Evolutionary conservation across 2,888 invertebrate species (phyloP).

Genomic region (Onthophagus sagittarius): DNA sequence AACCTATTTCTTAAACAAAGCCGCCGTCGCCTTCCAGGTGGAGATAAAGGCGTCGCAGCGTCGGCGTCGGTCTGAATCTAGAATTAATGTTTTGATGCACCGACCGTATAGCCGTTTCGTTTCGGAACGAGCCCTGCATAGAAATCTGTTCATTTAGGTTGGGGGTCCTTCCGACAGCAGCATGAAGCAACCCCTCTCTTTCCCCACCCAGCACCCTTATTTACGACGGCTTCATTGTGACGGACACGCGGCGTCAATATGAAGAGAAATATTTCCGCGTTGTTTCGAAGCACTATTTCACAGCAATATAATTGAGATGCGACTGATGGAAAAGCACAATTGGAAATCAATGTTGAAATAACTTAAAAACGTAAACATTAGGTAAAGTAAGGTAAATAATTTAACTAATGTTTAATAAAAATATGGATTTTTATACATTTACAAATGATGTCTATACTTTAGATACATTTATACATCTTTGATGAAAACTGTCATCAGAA

Average conservation of each 20-base stretch:
- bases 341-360: conserved; percentile 6
- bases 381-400: too few species aligned
- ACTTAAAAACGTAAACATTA: neutral
- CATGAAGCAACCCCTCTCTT: neutral
- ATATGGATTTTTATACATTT: too few species aligned
- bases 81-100: conserved; percentile 24
- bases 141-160: conserved; percentile 30
- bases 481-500: too few species aligned
- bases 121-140: conserved; percentile 27
- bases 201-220: conserved; percentile 8
- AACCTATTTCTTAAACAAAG: neutral
- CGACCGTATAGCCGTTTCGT: conserved; percentile 17
- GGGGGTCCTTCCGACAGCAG: conserved; percentile 15
- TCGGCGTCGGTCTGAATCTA: conserved; percentile 18
- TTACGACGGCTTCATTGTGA: conserved; percentile 27
- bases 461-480: too few species aligned
- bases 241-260: conserved; percentile 30
- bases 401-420: too few species aligned
- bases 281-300: neutral
- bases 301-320: conserved; percentile 6
- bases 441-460: too few species aligned
- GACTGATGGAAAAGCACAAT: conserved; percentile 2
- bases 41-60: conserved; percentile 6
- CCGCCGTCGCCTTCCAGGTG: neutral
- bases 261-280: conserved; percentile 26